These are phyloP conservation scores for Murina feae DNA, from an alignment of 2,113 vertebrate genomes.

Conservation along the genomic window DNA sequence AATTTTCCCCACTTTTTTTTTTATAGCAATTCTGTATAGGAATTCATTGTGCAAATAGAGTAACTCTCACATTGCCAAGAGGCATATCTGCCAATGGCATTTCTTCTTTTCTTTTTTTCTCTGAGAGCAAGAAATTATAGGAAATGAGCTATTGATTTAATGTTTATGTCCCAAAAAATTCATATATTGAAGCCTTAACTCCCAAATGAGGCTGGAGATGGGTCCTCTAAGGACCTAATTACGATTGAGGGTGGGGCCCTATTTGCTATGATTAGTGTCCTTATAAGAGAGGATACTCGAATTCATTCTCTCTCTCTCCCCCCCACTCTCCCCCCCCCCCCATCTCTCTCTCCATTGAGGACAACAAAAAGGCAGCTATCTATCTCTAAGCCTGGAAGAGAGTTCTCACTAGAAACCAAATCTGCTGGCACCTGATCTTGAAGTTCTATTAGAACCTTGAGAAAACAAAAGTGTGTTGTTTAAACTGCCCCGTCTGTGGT, in stretches of 20 bases:
- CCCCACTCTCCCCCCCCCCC: fast-evolving
- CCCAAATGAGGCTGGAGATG: background rate
- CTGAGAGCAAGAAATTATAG: background rate
- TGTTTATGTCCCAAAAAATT: background rate
- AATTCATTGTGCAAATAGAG: background rate
- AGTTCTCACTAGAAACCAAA: background rate
- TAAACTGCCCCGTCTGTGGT: background rate
- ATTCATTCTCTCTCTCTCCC: fast-evolving
- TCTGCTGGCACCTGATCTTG: background rate
- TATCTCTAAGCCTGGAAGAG: background rate
- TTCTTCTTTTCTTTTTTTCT: background rate
- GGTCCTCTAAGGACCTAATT: background rate
- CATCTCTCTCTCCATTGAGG: no score
- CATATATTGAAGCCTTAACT: background rate
- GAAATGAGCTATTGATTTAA: background rate
- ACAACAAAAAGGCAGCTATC: background rate
- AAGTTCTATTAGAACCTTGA: background rate
- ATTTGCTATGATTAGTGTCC: background rate
- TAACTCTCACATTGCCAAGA: background rate
- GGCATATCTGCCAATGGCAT: background rate
- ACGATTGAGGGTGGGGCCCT: background rate
- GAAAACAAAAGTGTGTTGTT: background rate
- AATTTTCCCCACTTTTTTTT: background rate
- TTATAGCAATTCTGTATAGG: no score
- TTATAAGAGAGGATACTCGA: background rate